Base-by-base conservation (phyloP, 2,797 vertebrate genomes). In the Phaenicophaeus curvirostris region DNA sequence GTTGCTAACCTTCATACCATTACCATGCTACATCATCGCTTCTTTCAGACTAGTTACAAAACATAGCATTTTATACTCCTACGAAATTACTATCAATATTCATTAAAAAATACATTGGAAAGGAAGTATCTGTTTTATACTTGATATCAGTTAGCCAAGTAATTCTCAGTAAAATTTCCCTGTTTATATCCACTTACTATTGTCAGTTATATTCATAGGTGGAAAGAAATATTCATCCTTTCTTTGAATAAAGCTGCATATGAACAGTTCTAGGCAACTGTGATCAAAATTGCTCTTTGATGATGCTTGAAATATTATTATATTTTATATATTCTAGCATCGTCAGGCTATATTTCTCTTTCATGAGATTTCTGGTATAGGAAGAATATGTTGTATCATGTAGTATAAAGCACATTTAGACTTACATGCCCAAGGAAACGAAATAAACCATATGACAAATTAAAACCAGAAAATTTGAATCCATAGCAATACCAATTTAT, bases 241-340 rank as follows among this genome's bases (percentile, higher is more conserved):
- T 62, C 24, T n/a, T 84, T 68, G 35, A 15, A 50, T 85, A 66
- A 62, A 78, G 58, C 31, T 69, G 12, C 8, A 21, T 53, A 50
- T 41, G 27, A 77, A 9, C 21, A 51, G 5, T 28, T 87, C 28
- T 57, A 75, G 63, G 59, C 46, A 81, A 87, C 28, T 51, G 21
- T 53, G 54, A 84, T 94, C 53, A 93, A 94, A 91, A 90, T 11
- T 80, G 18, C 13, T 88, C 30, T 90, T 93, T 87, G 85, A 87
- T 78, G 58, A 46, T 59, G 67, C 76, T 94, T 94, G 66, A 90
- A 88, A 93, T 23, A 87, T 57, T 83, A 51, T 77, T 80, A 6
- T 67, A 35, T 89, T 95, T 91, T 59, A 73, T 83, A 42, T 78
- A 11, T 23, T 25, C 12, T 54, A 59, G 2, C 15, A 20, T 48